Percentiles rank a stretch among this genome's conserved stretches.
Evolutionary conservation across 2,888 invertebrate genomes (phyloP).

Genomic region (Melipona bicolor): DNA sequence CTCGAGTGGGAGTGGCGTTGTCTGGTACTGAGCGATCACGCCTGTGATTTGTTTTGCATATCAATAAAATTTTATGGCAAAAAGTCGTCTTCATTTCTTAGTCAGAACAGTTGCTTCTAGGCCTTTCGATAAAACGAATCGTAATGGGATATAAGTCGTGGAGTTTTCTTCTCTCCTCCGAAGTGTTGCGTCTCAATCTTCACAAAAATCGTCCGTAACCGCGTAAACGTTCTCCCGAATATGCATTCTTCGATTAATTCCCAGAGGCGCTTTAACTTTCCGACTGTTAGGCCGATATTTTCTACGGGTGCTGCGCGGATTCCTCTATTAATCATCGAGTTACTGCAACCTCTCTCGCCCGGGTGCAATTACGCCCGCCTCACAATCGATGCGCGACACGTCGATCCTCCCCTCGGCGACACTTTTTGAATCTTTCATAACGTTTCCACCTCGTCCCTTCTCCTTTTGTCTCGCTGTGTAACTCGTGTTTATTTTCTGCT

Average conservation of each 20-base stretch:
- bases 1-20: too few relatives aligned
- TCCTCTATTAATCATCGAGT: slow-evolving; percentile 17
- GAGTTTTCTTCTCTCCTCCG: too few relatives aligned
- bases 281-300: not conserved
- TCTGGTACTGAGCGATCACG: too few relatives aligned
- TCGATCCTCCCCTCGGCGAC: slow-evolving; percentile 9
- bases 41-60: too few relatives aligned
- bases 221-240: too few relatives aligned
- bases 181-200: not conserved
- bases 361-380: slow-evolving; percentile 2
- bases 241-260: not conserved
- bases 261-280: not conserved
- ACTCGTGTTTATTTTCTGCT: slow-evolving; percentile 6
- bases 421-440: slow-evolving; percentile 21
- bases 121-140: too few relatives aligned
- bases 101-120: too few relatives aligned
- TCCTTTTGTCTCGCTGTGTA: not conserved
- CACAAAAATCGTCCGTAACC: not conserved
- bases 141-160: too few relatives aligned
- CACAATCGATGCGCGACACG: slow-evolving; percentile 17
- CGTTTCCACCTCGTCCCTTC: not conserved
- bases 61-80: too few relatives aligned
- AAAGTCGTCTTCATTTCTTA: too few relatives aligned
- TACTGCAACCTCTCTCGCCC: slow-evolving; percentile 8
- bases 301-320: not conserved